phyloP scores from a whole-genome alignment of 2,888 invertebrate species.

The Mimas tiliae region DNA sequence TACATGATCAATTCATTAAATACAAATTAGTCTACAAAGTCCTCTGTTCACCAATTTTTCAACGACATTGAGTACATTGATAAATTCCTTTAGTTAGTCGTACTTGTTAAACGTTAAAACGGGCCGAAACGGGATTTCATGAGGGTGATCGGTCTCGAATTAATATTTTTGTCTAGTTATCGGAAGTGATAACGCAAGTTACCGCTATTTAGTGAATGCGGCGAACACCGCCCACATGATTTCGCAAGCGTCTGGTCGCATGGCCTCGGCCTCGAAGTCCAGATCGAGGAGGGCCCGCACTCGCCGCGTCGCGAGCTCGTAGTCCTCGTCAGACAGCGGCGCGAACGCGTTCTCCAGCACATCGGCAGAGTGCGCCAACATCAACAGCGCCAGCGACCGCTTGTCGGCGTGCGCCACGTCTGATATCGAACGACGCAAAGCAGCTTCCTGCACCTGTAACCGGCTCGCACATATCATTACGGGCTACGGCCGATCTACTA shows the following conservation, averaged over 20 bases:
- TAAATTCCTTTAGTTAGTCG: slow-evolving; percentile 14
- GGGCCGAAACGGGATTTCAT: slow-evolving; percentile 1
- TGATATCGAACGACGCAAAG: slow-evolving; percentile 97
- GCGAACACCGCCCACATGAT: slow-evolving; percentile 99
- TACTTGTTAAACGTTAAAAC: neutral
- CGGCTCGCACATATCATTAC: neutral
- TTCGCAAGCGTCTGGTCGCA: slow-evolving; percentile 95
- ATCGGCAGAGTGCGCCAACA: slow-evolving; percentile 98
- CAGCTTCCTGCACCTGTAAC: slow-evolving; percentile 96
- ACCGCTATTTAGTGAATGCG: slow-evolving; percentile 97
- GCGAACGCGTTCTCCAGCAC: slow-evolving; percentile 99
- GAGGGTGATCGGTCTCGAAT: slow-evolving; percentile 2
- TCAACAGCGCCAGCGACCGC: slow-evolving; percentile 95
- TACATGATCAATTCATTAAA: slow-evolving; percentile 25
- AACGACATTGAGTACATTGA: neutral
- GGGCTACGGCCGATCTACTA: neutral
- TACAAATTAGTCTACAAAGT: slow-evolving; percentile 20
- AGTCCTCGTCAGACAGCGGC: slow-evolving; percentile 98
- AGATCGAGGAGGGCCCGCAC: slow-evolving; percentile 97
- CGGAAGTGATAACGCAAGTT: slow-evolving; percentile 35
- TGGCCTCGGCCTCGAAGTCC: slow-evolving; percentile 98
- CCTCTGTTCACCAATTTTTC: slow-evolving; percentile 12
- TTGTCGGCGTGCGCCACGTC: slow-evolving; percentile 99
- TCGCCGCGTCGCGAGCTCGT: slow-evolving; percentile 98
- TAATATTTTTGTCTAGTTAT: neutral